Evolutionary conservation across 2,888 invertebrate genomes (phyloP).

Genomic region (Mythimna ferrago): DNA sequence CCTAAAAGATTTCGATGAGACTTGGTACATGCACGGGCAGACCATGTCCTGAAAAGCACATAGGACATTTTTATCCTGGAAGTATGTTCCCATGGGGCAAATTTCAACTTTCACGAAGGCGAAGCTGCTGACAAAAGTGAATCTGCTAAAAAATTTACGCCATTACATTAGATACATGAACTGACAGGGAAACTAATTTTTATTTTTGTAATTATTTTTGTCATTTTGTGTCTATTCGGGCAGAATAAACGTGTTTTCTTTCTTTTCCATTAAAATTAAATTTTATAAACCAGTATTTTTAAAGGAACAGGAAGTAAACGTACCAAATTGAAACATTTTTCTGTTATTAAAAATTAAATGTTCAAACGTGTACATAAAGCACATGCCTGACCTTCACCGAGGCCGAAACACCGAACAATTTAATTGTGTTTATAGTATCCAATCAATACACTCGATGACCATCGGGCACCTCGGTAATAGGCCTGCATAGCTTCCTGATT

Average conservation of each 20-base stretch:
- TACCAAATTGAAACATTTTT: conserved; percentile 14
- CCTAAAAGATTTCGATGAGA: no score
- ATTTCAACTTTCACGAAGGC: no score
- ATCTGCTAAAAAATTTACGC: not conserved
- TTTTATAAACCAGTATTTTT: not conserved
- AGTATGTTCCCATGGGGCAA: no score
- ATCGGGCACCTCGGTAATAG: conserved; percentile 13
- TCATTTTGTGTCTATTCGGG: no score
- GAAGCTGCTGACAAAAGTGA: no score
- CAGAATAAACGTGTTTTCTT: no score
- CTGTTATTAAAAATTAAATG: conserved; percentile 36
- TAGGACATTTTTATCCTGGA: no score
- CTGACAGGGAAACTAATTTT: no score
- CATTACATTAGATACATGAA: not conserved
- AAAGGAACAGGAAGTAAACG: conserved; percentile 49
- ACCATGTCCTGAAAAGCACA: no score
- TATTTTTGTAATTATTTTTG: no score
- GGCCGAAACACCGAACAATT: conserved; percentile 36
- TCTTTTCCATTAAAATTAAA: not conserved
- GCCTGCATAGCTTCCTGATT: conserved; percentile 52
- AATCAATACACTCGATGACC: conserved; percentile 33
- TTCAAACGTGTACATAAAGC: conserved; percentile 11
- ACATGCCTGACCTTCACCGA: conserved; percentile 52
- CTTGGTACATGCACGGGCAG: no score
- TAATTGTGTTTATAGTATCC: conserved; percentile 55